Base-by-base conservation (phyloP, 2,113 vertebrate genomes). In the Melanocharis versteri region DNA sequence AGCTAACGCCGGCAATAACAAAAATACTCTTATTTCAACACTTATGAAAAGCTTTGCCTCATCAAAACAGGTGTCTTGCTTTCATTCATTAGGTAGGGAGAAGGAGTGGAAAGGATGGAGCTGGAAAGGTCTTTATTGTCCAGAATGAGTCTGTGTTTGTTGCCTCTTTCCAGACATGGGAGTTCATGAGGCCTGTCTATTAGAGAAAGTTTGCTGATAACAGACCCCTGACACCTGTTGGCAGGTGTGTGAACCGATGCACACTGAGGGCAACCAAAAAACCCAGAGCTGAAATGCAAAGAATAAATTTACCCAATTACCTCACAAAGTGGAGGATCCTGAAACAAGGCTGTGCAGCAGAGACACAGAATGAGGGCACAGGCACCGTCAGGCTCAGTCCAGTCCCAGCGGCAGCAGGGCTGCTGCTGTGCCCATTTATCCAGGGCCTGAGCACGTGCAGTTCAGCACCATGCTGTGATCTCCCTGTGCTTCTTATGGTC, bases 331-430 rank as follows among this genome's bases (percentile, higher is more conserved):
- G 42, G n/a, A 56, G 60, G 60, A 24, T 20, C 10, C 60, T n/a
- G 50, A 9, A 40, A 3, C 24, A 16, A 48, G 50, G n/a, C 82
- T 48, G 60, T 15, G 69, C 40, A 53, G 47, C 33, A 75, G 42
- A 33, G 48, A 39, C 39, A 53, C 14, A 56, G 17, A 37, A 17
- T 18, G 40, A 54, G n/a, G 68, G 68, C 48, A 9, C 39, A 7
- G 40, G 58, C n/a, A 22, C 18, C 1, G 1, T 11, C 68, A 54
- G 69, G 48, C 48, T 64, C 81, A 62, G 57, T 2, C 27, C 68
- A 33, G 0, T 9, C 48, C 48, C 4, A 1, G 69, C 0, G 1
- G 56, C 47, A 3, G 33, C 33, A 21, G 57, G 48, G 68, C 47
- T 54, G 81, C 69, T 33, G 28, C 58, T 64, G 48, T 18, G 57